phyloP scores from a whole-genome alignment of 2,797 vertebrate species.

The Anguilla marmorata region DNA sequence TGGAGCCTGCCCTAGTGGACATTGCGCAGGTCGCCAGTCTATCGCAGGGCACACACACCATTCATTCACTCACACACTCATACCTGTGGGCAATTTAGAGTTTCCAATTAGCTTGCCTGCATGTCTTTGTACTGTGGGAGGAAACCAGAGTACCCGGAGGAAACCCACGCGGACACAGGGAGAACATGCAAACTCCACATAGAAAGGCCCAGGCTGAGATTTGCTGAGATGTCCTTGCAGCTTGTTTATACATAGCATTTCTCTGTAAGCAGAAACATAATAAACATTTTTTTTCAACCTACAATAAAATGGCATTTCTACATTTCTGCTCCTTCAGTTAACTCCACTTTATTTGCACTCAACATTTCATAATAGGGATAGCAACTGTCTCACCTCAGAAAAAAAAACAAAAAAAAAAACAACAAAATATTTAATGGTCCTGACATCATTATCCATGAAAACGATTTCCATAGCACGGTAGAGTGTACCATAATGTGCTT shows the following conservation, averaged over 20 bases:
- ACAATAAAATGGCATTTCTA: neutral
- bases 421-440: neutral
- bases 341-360: neutral
- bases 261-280: neutral
- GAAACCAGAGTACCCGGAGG: too few relatives aligned
- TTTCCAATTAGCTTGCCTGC: too few relatives aligned
- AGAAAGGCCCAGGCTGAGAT: too few relatives aligned
- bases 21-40: too few relatives aligned
- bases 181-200: too few relatives aligned
- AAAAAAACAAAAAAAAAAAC: neutral
- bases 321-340: neutral
- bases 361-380: neutral
- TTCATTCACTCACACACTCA: too few relatives aligned
- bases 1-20: too few relatives aligned
- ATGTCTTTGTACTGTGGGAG: too few relatives aligned
- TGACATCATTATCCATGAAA: slow-evolving; percentile 23
- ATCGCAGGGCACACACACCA: too few relatives aligned
- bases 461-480: neutral
- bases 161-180: too few relatives aligned
- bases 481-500: neutral
- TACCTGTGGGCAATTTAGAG: too few relatives aligned
- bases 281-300: neutral
- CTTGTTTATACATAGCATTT: neutral
- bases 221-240: too few relatives aligned
- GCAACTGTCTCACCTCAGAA: neutral